phyloP scores from a whole-genome alignment of 2,888 invertebrate genomes.

The Clitarchus hookeri region DNA sequence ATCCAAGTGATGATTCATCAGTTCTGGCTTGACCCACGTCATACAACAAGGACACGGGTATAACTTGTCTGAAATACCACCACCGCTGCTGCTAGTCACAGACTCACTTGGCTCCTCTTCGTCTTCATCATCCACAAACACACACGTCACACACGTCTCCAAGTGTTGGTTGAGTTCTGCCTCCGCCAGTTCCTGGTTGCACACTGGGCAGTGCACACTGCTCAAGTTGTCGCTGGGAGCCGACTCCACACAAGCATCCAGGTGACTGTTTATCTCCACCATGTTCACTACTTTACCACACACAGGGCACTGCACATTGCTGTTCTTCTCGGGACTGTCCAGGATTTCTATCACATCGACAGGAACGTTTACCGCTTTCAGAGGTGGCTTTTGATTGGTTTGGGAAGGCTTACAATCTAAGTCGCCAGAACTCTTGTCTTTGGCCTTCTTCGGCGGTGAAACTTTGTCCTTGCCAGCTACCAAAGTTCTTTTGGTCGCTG shows the following conservation, averaged over 20 bases:
- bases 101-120: constrained; percentile 24
- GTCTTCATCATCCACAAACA: constrained; percentile 46
- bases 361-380: background rate
- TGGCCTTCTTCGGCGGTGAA: background rate
- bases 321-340: constrained; percentile 3
- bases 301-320: constrained; percentile 56
- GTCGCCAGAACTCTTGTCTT: background rate
- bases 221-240: background rate
- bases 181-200: constrained; percentile 12
- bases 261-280: constrained; percentile 52
- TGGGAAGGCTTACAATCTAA: background rate
- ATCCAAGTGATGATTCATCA: constrained; percentile 67
- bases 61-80: background rate
- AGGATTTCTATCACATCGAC: background rate
- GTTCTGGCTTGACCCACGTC: constrained; percentile 56
- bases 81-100: background rate
- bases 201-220: constrained; percentile 27
- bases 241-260: constrained; percentile 33
- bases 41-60: constrained; percentile 67
- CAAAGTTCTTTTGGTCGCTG: background rate
- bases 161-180: constrained; percentile 56
- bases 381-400: background rate
- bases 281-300: constrained; percentile 54
- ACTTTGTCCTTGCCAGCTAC: background rate
- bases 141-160: constrained; percentile 57